Evolutionary conservation across 2,888 invertebrate species (phyloP).

Genomic region (Nymphalis urticae): DNA sequence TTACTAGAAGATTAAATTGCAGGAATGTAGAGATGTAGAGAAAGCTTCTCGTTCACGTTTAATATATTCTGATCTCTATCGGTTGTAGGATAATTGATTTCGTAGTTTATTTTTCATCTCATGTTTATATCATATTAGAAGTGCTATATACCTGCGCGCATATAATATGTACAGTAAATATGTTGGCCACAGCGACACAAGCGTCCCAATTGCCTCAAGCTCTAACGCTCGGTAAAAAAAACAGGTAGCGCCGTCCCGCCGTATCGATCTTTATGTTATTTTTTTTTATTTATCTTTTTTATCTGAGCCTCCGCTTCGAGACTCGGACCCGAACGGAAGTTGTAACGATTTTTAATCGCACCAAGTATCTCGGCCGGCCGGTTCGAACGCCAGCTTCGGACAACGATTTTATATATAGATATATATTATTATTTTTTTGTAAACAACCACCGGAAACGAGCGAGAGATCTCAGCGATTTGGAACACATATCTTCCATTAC

Average conservation of each 20-base stretch:
- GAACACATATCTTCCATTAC: conserved; percentile 79
- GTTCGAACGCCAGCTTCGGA: conserved; percentile 66
- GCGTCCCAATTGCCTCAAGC: conserved; percentile 57
- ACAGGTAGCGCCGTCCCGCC: conserved; percentile 78
- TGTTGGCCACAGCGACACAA: conserved; percentile 45
- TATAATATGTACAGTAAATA: conserved; percentile 40
- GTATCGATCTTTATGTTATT: conserved; percentile 79
- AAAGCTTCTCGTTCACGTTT: conserved; percentile 10
- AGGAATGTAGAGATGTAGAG: conserved; percentile 11
- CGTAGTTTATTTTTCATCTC: not conserved
- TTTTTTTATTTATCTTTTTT: conserved; percentile 80
- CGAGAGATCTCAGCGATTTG: conserved; percentile 68
- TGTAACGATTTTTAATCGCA: conserved; percentile 81
- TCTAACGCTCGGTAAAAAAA: conserved; percentile 66
- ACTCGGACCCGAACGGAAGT: conserved; percentile 77
- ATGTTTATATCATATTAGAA: conserved; percentile 18
- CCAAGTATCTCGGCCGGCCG: conserved; percentile 74
- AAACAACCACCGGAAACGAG: conserved; percentile 79
- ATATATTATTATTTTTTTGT: conserved; percentile 65
- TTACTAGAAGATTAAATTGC: conserved; percentile 6
- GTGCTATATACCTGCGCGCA: conserved; percentile 18
- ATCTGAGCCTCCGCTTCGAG: conserved; percentile 69
- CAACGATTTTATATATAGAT: conserved; percentile 65
- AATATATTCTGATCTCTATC: conserved; percentile 13
- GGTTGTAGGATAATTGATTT: conserved; percentile 9